These are phyloP conservation scores for Botia kubotai DNA, from an alignment of 2,797 vertebrate genomes.

Conservation along the genomic window DNA sequence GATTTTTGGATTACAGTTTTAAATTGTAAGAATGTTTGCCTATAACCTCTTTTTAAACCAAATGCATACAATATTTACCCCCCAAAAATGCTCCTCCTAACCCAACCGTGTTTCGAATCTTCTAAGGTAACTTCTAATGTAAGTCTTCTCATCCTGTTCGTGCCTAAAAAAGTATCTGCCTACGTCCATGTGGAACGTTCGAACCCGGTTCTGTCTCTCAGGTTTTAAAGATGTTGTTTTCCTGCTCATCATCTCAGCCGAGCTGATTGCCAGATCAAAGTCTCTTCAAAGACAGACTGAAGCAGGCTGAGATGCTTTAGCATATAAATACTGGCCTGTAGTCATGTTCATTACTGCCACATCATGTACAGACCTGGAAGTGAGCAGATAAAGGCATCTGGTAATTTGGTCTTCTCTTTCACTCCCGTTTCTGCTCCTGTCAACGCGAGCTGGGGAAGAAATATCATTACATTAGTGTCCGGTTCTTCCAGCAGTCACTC, in stretches of 20 bases:
- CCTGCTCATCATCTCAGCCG: constrained; percentile 1
- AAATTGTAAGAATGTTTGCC: too few species aligned
- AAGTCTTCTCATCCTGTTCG: too few species aligned
- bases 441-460: constrained; percentile 39
- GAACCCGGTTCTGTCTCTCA: not conserved
- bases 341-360: constrained; percentile 39
- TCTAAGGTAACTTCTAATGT: too few species aligned
- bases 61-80: too few species aligned
- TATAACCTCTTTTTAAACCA: not conserved
- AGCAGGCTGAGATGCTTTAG: constrained; percentile 44
- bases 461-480: constrained; percentile 52
- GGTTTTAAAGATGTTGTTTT: constrained; percentile 1
- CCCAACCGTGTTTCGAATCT: not conserved
- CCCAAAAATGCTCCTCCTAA: not conserved
- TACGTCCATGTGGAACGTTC: not conserved
- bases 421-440: constrained; percentile 45
- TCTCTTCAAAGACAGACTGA: not conserved
- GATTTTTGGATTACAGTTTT: too few species aligned
- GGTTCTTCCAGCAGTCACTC: constrained; percentile 52
- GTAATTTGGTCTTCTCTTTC: constrained; percentile 42
- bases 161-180: too few species aligned
- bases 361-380: constrained; percentile 47
- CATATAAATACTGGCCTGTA: constrained; percentile 49
- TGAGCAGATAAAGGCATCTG: constrained; percentile 43
- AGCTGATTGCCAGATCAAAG: constrained; percentile 29